Evolutionary conservation across 2,888 invertebrate species (phyloP), one percentile per base, ranked within the genome.

Genomic region (Trimorus sp.): DNA sequence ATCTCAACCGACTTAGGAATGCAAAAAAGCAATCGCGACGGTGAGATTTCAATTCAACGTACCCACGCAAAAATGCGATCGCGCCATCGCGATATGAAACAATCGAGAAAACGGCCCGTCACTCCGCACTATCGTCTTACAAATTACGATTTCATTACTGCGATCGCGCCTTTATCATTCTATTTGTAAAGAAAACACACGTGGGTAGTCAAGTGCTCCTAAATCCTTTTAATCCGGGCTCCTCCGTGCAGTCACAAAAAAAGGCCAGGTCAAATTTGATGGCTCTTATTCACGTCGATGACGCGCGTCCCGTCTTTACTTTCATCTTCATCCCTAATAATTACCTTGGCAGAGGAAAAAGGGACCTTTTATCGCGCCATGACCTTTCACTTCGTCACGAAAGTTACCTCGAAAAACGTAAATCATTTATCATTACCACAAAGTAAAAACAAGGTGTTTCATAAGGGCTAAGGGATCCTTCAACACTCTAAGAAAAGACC

Each of bases 211-310:
- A 78, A 78, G 58, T 51, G 15, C 62, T 58, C 54, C 51, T 15
- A 62, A 68, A 60, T 48, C 62, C 36, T 71, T 65, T 70, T 70
- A 37, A 38, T 48, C 62, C 14, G 42, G 16, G 16, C 59, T 38
- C 38, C 38, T 68, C n/a, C 66, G 68, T 68, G 65, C 62, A 54
- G 45, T 45, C 63, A 54, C 37, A 76, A 77, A 78, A n/a, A 78
- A 78, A 65, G 71, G 53, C 54, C 71, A 78, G 78, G 71, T 78
- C 71, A 65, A 60, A 71, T 71, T 59, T 78, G 78, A 78, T 60
- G 65, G 70, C 51, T 78, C 71, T 71, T 56, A 71, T 71, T 78
- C 65, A 76, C 66, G 36, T 48, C 9, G 54, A 78, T 60, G 59
- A 69, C 48, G 62, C 38, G 51, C 76, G 58, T 71, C 38, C 66